Base-by-base conservation (phyloP, 2,888 invertebrate genomes). In the Orchesellides sinensis region DNA sequence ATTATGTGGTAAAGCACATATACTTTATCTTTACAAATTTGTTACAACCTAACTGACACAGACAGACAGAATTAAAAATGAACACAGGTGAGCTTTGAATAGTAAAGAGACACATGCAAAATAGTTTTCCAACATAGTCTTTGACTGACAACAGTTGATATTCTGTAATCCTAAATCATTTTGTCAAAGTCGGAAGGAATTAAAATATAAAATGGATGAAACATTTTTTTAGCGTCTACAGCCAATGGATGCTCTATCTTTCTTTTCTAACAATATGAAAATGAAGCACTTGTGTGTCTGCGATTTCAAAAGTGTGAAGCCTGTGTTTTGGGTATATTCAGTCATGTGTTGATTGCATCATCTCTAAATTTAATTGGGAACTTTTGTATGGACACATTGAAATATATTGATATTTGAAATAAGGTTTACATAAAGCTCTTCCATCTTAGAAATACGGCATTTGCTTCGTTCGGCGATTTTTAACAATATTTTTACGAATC, bases 381-480 rank as follows among this genome's bases (percentile, higher is more conserved):
- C n/a, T n/a, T n/a, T n/a, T n/a, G 40, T n/a, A n/a, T n/a, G n/a
- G n/a, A 5, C 49, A 49, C 14, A 49, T 54, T 54, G 54, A 10
- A 17, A 54, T 54, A 19, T 54, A 21, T 19, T 21, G 54, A 17
- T 17, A 54, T 54, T 54, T 21, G n/a, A 54, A 17, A 2, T 19
- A 54, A 21, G 21, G n/a, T n/a, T n/a, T n/a, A n/a, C n/a, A n/a
- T n/a, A n/a, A n/a, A n/a, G n/a, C n/a, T n/a, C n/a, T n/a, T n/a
- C n/a, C n/a, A n/a, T n/a, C n/a, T n/a, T n/a, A n/a, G n/a, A n/a
- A n/a, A n/a, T n/a, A n/a, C n/a, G n/a, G n/a, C n/a, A n/a, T 69
- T 69, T 69, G 69, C 69, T 69, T 52, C 8, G 54, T 54, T 69
- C 54, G 52, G 70, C 56, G 56, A 56, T 70, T 70, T 70, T 70